Evolutionary conservation across 2,888 invertebrate genomes (phyloP).

Genomic region (Diaprepes abbreviatus): DNA sequence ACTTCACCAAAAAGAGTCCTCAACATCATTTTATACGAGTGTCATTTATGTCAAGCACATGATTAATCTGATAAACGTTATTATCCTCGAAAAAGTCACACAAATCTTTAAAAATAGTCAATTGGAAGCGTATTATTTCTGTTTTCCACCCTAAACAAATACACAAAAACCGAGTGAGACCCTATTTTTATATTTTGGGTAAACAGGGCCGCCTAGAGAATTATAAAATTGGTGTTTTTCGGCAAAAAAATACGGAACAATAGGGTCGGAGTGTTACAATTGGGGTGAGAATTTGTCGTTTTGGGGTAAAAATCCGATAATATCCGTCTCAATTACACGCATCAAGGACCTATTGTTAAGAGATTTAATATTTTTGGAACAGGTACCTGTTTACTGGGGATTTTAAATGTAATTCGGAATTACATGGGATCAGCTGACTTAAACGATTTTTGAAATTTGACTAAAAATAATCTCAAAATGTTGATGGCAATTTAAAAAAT

Average conservation of each 20-base stretch:
- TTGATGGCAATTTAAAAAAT: no score
- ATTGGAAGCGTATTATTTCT: conserved; percentile 58
- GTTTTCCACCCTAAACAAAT: conserved; percentile 54
- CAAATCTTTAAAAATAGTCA: conserved; percentile 56
- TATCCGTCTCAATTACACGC: conserved; percentile 64
- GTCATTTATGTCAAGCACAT: conserved; percentile 48
- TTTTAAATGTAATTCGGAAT: conserved; percentile 11
- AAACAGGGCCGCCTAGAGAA: conserved; percentile 65
- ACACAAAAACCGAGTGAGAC: conserved; percentile 53
- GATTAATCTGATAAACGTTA: conserved; percentile 53
- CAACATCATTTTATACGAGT: conserved; percentile 44
- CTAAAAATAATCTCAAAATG: no score
- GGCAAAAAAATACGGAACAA: conserved; percentile 51
- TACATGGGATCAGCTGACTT: neutral
- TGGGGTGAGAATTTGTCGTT: conserved; percentile 59
- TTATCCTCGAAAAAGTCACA: conserved; percentile 44
- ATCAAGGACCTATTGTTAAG: conserved; percentile 40
- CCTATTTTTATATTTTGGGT: conserved; percentile 64
- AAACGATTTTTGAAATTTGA: neutral
- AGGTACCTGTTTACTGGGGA: conserved; percentile 34
- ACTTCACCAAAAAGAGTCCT: conserved; percentile 44
- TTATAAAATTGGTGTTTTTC: conserved; percentile 62
- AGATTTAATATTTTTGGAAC: conserved; percentile 37
- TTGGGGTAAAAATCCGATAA: conserved; percentile 64
- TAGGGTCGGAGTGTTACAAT: conserved; percentile 38